These are phyloP conservation scores for Noturus placidus DNA, from an alignment of 2,113 vertebrate genomes.

Conservation along the genomic window DNA sequence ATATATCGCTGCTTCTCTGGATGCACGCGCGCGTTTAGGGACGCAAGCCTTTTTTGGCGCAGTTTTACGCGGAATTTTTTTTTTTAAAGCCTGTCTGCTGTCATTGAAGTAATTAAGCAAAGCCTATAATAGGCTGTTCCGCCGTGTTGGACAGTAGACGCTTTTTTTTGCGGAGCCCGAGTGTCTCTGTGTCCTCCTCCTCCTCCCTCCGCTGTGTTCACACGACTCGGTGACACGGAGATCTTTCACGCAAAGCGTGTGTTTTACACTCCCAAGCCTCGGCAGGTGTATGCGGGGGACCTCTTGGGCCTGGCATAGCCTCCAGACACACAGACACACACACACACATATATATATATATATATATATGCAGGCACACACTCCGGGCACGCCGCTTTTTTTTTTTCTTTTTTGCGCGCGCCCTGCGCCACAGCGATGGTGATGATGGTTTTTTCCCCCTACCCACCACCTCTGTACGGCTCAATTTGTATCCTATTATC, in stretches of 20 bases:
- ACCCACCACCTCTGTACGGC: constrained; percentile 80
- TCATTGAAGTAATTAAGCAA: constrained; percentile 98
- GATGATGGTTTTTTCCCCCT: background rate
- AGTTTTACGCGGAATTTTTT: constrained; percentile 68
- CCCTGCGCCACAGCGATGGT: background rate
- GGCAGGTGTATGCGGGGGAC: constrained; percentile 89
- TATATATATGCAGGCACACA: background rate
- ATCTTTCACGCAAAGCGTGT: constrained; percentile 89
- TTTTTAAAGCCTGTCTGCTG: constrained; percentile 88
- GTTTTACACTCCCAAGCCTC: constrained; percentile 80
- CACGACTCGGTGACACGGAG: constrained; percentile 98
- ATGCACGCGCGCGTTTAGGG: background rate
- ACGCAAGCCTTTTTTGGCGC: background rate
- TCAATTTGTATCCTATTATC: constrained; percentile 99
- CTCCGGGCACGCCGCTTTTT: background rate
- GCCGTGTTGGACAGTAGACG: constrained; percentile 95
- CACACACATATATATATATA: no score
- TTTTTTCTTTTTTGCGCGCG: background rate
- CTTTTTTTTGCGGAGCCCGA: constrained; percentile 81
- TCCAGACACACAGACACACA: constrained; percentile 1
- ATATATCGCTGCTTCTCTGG: background rate
- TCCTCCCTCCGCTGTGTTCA: constrained; percentile 96
- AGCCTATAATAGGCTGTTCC: constrained; percentile 99
- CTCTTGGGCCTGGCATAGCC: constrained; percentile 63
- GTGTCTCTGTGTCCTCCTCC: constrained; percentile 70